These are phyloP conservation scores for Crenuchus spilurus DNA, from an alignment of 2,797 vertebrate genomes.

Conservation along the genomic window DNA sequence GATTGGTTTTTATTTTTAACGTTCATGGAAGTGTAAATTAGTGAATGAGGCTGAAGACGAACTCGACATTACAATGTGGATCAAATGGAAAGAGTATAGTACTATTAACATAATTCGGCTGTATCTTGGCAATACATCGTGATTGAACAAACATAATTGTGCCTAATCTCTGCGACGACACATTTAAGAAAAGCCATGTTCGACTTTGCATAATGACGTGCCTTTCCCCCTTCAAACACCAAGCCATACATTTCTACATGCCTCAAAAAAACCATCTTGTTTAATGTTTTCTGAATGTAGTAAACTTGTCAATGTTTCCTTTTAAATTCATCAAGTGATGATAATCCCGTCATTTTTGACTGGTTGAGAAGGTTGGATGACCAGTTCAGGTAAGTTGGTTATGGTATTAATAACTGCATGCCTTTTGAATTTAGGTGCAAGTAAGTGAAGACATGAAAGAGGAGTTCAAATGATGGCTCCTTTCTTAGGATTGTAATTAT, in stretches of 20 bases:
- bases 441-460: neutral
- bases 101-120: neutral
- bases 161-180: neutral
- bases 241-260: neutral
- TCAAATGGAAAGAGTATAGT: neutral
- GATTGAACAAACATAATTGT: neutral
- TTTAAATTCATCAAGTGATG: neutral
- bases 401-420: conserved; percentile 33
- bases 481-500: no score
- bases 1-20: conserved; percentile 41
- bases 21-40: conserved; percentile 24
- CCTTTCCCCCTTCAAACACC: neutral
- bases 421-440: neutral
- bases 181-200: neutral
- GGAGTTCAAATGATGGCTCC: no score
- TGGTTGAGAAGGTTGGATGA: neutral
- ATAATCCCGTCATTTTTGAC: neutral
- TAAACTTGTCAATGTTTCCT: neutral
- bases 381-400: conserved; percentile 39
- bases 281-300: neutral
- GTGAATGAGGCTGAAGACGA: conserved; percentile 20
- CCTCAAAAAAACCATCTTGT: neutral
- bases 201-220: neutral
- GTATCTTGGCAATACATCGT: neutral
- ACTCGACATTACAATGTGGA: conserved; percentile 1